These are phyloP conservation scores for Himalopsyche tibetana DNA, from an alignment of 2,888 invertebrate species.

Conservation along the genomic window DNA sequence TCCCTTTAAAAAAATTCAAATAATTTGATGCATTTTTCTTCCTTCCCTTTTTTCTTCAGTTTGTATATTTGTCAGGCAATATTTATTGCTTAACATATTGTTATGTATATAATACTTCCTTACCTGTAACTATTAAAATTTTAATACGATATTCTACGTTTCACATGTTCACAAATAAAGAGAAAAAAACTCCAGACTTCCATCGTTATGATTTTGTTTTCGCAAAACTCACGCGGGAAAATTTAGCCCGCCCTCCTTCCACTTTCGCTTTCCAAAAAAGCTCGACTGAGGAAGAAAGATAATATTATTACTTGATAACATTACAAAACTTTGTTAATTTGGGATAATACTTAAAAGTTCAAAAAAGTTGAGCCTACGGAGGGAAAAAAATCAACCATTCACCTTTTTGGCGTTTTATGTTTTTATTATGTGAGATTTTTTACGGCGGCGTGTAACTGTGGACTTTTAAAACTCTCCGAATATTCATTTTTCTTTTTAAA, in stretches of 20 bases:
- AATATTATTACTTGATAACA: constrained; percentile 31
- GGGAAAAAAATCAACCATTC: background rate
- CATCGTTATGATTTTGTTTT: constrained; percentile 24
- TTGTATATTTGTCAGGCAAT: no score
- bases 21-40: no score
- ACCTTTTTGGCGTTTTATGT: constrained; percentile 7
- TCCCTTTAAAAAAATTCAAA: no score
- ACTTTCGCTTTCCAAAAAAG: constrained; percentile 2
- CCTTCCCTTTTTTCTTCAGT: no score
- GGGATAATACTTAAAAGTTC: constrained; percentile 34
- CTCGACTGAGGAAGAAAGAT: constrained; percentile 22
- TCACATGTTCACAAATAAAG: constrained; percentile 15
- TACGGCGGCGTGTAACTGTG: constrained; percentile 7
- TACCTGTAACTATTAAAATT: background rate
- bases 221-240: constrained; percentile 13
- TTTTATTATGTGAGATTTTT: constrained; percentile 27
- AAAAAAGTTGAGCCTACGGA: constrained; percentile 2
- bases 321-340: constrained; percentile 18
- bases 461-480: background rate
- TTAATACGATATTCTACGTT: constrained; percentile 1
- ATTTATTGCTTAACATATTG: background rate
- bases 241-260: background rate
- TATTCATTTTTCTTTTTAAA: constrained; percentile 9
- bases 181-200: background rate
- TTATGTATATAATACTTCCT: background rate